Percentiles rank a stretch among this genome's conserved stretches.
phyloP scores from a whole-genome alignment of 2,888 invertebrate genomes.

The Coleophora flavipennella region DNA sequence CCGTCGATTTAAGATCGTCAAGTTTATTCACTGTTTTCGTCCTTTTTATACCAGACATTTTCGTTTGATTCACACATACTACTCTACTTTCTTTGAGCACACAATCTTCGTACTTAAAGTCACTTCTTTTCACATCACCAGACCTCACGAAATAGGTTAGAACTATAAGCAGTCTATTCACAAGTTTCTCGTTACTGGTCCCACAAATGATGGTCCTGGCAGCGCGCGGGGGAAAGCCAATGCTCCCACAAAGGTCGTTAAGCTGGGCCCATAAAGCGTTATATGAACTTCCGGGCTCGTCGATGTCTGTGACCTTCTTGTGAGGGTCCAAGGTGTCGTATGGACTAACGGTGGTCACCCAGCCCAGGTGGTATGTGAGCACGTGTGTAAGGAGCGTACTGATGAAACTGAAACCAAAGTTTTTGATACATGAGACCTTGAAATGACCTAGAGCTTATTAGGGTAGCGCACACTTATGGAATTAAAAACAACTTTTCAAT shows the following conservation, averaged over 20 bases:
- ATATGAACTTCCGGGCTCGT: conserved; percentile 69
- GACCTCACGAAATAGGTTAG: conserved; percentile 92
- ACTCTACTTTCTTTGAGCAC: conserved; percentile 48
- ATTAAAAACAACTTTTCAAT: too few species aligned
- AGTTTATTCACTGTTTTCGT: conserved; percentile 24
- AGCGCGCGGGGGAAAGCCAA: conserved; percentile 83
- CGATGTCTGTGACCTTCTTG: conserved; percentile 4
- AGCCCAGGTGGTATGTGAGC: conserved; percentile 90
- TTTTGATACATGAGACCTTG: too few species aligned
- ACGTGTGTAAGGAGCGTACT: conserved; percentile 91
- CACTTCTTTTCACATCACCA: conserved; percentile 76
- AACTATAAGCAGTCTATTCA: conserved; percentile 82
- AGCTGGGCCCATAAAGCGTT: conserved; percentile 94
- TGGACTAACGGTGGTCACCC: conserved; percentile 85
- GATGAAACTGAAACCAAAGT: conserved; percentile 81
- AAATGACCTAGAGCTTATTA: too few species aligned
- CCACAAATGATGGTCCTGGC: conserved; percentile 87
- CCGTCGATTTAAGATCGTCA: conserved; percentile 17
- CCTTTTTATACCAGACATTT: conserved; percentile 20
- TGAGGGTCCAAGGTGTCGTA: conserved; percentile 47
- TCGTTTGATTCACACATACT: conserved; percentile 24
- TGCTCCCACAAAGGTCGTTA: conserved; percentile 87
- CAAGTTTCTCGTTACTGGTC: conserved; percentile 74
- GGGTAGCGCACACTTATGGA: too few species aligned
- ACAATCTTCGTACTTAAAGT: conserved; percentile 40